Base-by-base conservation (phyloP, 2,113 vertebrate genomes). In the Ceratotherium simum region DNA sequence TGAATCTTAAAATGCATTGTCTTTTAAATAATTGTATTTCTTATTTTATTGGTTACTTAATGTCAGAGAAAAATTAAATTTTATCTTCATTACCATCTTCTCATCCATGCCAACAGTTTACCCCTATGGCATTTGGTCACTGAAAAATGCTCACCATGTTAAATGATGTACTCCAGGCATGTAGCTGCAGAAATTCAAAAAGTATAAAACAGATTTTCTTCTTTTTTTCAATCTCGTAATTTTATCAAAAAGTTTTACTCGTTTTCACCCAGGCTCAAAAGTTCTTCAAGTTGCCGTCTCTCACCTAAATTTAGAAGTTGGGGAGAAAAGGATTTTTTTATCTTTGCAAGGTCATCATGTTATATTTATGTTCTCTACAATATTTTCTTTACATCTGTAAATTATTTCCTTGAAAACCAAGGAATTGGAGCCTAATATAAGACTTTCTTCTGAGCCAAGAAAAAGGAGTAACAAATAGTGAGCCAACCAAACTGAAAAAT, bases 401-500 rank as follows among this genome's bases (percentile, higher is more conserved):
- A 56, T 14, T 8, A 60, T 33, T 46, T 0, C 25, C 16, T 29
- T 90, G 29, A 94, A 95, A 64, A 29, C 2, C 3, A 56, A 6
- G 6, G 0, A 56, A 64, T 48, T 81, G 33, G 21, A 80, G n/a
- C 14, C 31, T 64, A 23, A 65, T 42, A 0, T 48, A 75, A 46
- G 2, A 4, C 11, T 73, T 79, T 80, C 1, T 80, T 51, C 46
- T 54, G 27, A 89, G 2, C 4, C 36, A 65, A 23, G 17, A 18
- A 13, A 48, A 51, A 39, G 17, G 7, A 48, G 2, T 48, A 2
- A 39, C 16, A 23, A 21, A 18, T 20, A 48, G 8, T 33, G 8
- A 70, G 2, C 4, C 7, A 31, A 21, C 3, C 3, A 7, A 73
- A 10, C 3, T 58, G 1, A 76, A 10, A 36, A 0, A 12, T 7